Evolutionary conservation across 2,888 invertebrate species (phyloP), one percentile per base, ranked within the genome.

Genomic region (Hoplodrina ambigua): DNA sequence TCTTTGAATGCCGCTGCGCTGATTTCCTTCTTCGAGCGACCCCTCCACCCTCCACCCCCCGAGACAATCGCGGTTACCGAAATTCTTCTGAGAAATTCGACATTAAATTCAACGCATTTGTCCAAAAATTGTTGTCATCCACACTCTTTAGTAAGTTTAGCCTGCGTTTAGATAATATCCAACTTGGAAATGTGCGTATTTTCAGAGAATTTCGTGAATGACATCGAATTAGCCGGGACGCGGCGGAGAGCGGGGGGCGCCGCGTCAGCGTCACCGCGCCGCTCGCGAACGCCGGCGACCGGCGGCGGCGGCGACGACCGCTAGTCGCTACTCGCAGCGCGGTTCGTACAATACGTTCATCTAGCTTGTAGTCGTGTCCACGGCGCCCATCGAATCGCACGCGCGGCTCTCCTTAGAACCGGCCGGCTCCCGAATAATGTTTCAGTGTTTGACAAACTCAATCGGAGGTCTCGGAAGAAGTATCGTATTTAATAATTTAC

Each of bases 401-500:
- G 95, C 94, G 95, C 94, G 95, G 93, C 94, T 93, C 89, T 89
- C 88, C 86, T 92, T 93, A 90, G 93, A 92, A 94, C 91, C 94
- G 94, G 93, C 95, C 95, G 93, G 96, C 94, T 93, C 92, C 93
- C 94, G 94, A 96, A 96, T 96, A 96, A 96, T 96, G 96, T 95
- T 95, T 95, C 95, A 95, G 95, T 96, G 96, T 94, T 94, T 95
- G 92, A 94, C 95, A 91, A 94, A 95, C 93, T 95, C 95, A 94
- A 95, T 94, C 91, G 94, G 96, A 94, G 94, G 96, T 94, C 93
- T 94, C 90, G 94, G 96, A 94, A 95, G 96, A 95, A 95, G 96
- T 94, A 94, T 91, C 91, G 92, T 92, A 89, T 90, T 93, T 92
- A 93, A 93, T 92, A 94, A 94, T 95, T 93, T 94, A 94, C 95